These are phyloP conservation scores for Clistopyga incitator DNA, from an alignment of 2,888 invertebrate species.

Conservation along the genomic window DNA sequence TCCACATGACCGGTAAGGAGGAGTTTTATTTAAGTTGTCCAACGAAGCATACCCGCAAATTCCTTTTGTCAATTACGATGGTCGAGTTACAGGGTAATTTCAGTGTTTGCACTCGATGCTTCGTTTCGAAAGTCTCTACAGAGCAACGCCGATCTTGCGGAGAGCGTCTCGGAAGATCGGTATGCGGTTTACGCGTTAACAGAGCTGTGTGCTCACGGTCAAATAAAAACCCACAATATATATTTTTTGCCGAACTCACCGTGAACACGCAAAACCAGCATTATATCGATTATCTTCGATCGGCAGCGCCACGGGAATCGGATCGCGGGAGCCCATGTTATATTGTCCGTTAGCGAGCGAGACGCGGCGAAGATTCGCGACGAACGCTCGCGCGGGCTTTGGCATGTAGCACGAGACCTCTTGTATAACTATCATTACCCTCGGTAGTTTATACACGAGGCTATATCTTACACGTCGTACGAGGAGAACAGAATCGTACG, in stretches of 20 bases:
- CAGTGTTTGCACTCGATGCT: constrained; percentile 24
- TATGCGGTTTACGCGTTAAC: constrained; percentile 28
- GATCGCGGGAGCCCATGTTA: constrained; percentile 55
- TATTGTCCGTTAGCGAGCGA: constrained; percentile 47
- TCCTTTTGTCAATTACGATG: constrained; percentile 17
- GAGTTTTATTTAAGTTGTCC: not conserved
- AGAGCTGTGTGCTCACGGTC: constrained; percentile 31
- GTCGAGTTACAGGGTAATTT: constrained; percentile 16
- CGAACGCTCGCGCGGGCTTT: constrained; percentile 34
- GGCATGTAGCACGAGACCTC: constrained; percentile 55
- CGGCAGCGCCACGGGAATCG: constrained; percentile 50
- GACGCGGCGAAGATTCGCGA: constrained; percentile 35
- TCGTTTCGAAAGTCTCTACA: constrained; percentile 13
- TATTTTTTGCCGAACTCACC: constrained; percentile 29
- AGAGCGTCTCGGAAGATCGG: not conserved
- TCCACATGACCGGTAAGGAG: no score
- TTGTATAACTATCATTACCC: constrained; percentile 74
- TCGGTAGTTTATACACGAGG: constrained; percentile 66
- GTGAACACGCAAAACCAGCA: constrained; percentile 54
- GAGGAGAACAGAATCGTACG: constrained; percentile 70
- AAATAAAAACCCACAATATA: constrained; percentile 37
- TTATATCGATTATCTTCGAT: constrained; percentile 64
- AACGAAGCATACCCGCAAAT: not conserved
- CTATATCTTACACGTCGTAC: constrained; percentile 63
- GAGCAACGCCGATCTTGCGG: not conserved